Base-by-base conservation (phyloP, 2,113 vertebrate genomes). In the Sapayoa aenigma region DNA sequence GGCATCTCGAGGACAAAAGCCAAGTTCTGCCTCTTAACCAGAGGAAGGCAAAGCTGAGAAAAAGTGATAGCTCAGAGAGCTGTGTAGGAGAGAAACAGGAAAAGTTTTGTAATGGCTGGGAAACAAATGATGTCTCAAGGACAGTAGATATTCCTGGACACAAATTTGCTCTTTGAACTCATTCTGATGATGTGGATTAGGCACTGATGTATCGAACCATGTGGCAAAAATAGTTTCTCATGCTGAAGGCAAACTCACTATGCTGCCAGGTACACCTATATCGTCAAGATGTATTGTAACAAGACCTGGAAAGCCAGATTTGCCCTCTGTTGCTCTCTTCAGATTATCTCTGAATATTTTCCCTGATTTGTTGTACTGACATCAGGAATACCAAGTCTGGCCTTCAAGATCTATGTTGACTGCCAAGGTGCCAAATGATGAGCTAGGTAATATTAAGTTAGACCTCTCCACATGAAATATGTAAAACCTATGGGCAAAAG, bases 181-280 rank as follows among this genome's bases (percentile, higher is more conserved):
- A 44, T 56, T 25, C 22, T 65, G 25, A 24, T 4, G 14, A 11
- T 33, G n/a, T 35, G 52, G 41, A 58, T 46, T 37, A 66, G 47
- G 35, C 33, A 56, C 17, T 33, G 41, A 33, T 42, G 16, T 49
- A 37, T 18, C 0, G 0, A 80, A 55, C 5, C 14, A 11, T 3
- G 13, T 24, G 33, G 41, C 18, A 74, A 71, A 71, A 5, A 2
- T 9, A 6, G 15, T 67, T 90, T 77, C 20, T 47, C 31, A 42
- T 30, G 22, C 35, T 33, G 41, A 53, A 69, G 59, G 39, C 22
- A 41, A 82, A 41, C 14, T 56, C 30, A 52, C 14, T 39, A 5
- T 47, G 19, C 21, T 52, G 24, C n/a, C 41, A 47, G 49, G 35
- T 11, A 49, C 17, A 47, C 18, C n/a, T 46, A 30, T n/a, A 23